A percentile compares a stretch with the other conserved stretches of the same genome.
Conservation (phyloP, 1,140 invertebrate species). For the Monochamus saltuarius region DNA sequence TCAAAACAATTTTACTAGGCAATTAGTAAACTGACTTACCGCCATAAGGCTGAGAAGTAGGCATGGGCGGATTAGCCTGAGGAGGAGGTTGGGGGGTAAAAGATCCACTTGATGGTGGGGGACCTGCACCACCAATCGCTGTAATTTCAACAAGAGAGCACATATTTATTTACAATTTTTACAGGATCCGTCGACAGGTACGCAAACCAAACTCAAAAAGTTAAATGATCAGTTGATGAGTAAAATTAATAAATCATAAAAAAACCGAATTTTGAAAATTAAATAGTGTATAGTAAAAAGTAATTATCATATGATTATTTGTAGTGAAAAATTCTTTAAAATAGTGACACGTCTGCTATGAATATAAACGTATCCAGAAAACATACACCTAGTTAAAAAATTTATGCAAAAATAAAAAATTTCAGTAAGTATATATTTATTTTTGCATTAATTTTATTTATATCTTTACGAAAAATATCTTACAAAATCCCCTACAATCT, state of each 20-base stretch:
- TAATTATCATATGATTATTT: background rate
- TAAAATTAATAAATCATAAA: too few relatives aligned
- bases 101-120: conserved; percentile 42
- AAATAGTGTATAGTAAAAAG: too few relatives aligned
- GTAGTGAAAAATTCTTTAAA: conserved; percentile 20
- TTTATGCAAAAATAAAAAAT: conserved; percentile 1
- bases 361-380: conserved; percentile 20
- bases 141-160: conserved; percentile 37
- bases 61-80: conserved; percentile 47
- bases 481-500: conserved; percentile 7
- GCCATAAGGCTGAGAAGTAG: conserved; percentile 50
- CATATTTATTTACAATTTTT: conserved; percentile 38
- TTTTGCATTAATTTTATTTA: background rate
- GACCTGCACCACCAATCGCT: conserved; percentile 47
- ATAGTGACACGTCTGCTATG: conserved; percentile 20
- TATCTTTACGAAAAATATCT: too few relatives aligned
- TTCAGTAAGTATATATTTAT: background rate
- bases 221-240: background rate
- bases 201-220: conserved; percentile 27
- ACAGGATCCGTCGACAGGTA: conserved; percentile 3
- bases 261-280: too few relatives aligned
- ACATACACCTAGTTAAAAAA: conserved; percentile 11
- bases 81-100: conserved; percentile 48
- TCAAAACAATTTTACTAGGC: conserved; percentile 3
- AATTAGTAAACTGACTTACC: conserved; percentile 37